Evolutionary conservation across 2,113 vertebrate genomes (phyloP).

Genomic region (Triplophysa dalaica): DNA sequence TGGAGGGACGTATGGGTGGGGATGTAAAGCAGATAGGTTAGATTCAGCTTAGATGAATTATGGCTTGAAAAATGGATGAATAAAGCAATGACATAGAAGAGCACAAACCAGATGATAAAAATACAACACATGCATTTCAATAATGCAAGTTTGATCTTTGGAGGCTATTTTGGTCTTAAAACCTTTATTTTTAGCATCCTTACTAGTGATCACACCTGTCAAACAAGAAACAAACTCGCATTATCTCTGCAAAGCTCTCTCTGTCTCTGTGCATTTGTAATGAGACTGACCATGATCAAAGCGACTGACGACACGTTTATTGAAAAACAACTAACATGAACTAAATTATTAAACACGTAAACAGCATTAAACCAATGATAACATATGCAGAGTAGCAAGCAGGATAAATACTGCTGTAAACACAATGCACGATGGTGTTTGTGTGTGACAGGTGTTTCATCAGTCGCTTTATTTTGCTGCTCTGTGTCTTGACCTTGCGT

Average conservation of each 20-base stretch:
- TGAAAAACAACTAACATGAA: neutral
- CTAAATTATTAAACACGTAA: slow-evolving; percentile 26
- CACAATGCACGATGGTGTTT: neutral
- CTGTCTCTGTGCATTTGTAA: neutral
- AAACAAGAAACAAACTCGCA: slow-evolving; percentile 1
- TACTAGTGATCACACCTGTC: slow-evolving; percentile 2
- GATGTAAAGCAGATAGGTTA: slow-evolving; percentile 49
- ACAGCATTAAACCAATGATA: slow-evolving; percentile 26
- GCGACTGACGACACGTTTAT: neutral
- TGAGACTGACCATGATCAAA: slow-evolving; percentile 11
- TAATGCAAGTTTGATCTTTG: slow-evolving; percentile 42
- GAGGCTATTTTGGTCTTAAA: neutral
- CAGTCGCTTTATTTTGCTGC: neutral
- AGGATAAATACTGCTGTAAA: neutral
- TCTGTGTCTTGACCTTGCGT: slow-evolving; percentile 16
- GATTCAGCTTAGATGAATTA: slow-evolving; percentile 43
- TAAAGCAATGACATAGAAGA: neutral
- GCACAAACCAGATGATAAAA: slow-evolving; percentile 30
- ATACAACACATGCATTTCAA: slow-evolving; percentile 11
- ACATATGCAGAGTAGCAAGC: neutral
- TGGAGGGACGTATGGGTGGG: slow-evolving; percentile 41
- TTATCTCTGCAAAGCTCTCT: slow-evolving; percentile 16
- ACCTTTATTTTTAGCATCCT: neutral
- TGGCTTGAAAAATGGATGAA: neutral
- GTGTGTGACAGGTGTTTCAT: neutral